These are phyloP conservation scores for Takifugu rubripes DNA, from an alignment of 2,797 vertebrate genomes.

Conservation along the genomic window DNA sequence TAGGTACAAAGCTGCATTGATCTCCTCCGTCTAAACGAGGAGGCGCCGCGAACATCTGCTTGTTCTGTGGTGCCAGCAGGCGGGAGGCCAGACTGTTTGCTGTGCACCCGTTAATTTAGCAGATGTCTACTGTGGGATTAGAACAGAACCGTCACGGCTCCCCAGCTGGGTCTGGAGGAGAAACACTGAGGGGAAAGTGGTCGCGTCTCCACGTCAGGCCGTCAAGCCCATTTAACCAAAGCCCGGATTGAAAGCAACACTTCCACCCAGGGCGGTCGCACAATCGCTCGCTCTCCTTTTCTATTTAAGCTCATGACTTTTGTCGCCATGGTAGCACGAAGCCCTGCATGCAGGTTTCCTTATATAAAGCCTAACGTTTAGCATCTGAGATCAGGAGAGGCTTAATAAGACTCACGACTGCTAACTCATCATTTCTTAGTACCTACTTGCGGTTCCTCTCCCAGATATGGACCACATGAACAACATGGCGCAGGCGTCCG, in stretches of 20 bases:
- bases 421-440: background rate
- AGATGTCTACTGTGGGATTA: constrained; percentile 75
- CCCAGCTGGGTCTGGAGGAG: constrained; percentile 58
- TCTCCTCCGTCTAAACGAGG: constrained; percentile 37
- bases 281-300: too few species aligned
- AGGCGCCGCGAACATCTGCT: constrained; percentile 69
- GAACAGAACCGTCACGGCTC: constrained; percentile 56
- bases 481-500: constrained; percentile 83
- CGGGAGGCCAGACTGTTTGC: constrained; percentile 64
- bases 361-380: too few species aligned
- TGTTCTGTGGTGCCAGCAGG: constrained; percentile 62
- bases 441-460: constrained; percentile 27
- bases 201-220: too few species aligned
- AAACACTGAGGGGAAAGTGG: constrained; percentile 35
- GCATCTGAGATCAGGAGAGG: too few species aligned
- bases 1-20: constrained; percentile 18
- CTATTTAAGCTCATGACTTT: too few species aligned
- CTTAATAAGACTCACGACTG: too few species aligned
- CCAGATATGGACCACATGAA: constrained; percentile 89
- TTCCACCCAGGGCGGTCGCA: too few species aligned
- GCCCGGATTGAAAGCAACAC: too few species aligned
- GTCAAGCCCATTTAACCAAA: too few species aligned
- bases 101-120: constrained; percentile 71
- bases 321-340: too few species aligned
- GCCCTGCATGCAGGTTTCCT: too few species aligned